These are phyloP conservation scores for Drosophila mimetica DNA, from an alignment of 2,888 invertebrate genomes.

Conservation along the genomic window DNA sequence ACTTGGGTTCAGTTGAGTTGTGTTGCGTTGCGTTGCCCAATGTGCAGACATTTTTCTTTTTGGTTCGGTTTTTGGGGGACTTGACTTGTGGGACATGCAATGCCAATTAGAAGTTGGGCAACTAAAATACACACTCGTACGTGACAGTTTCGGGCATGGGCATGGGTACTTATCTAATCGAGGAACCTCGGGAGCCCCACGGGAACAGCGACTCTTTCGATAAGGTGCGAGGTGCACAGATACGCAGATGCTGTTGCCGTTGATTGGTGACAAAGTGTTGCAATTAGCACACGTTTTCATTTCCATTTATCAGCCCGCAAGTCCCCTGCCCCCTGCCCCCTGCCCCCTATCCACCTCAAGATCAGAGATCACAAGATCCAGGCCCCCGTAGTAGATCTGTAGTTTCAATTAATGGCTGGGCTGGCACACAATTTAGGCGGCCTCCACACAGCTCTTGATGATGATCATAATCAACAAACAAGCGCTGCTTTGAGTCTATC, in stretches of 20 bases:
- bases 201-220: constrained; percentile 7
- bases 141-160: constrained; percentile 37
- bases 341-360: constrained; percentile 15
- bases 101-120: constrained; percentile 73
- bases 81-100: constrained; percentile 58
- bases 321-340: neutral
- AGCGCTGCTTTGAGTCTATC: constrained; percentile 8
- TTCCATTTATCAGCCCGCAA: neutral
- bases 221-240: constrained; percentile 28
- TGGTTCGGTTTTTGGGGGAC: constrained; percentile 2
- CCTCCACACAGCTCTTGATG: constrained; percentile 29
- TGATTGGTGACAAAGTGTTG: constrained; percentile 69
- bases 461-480: constrained; percentile 45
- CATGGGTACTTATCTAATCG: constrained; percentile 61
- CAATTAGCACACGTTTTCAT: constrained; percentile 67
- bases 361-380: constrained; percentile 50
- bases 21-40: constrained; percentile 21
- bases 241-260: constrained; percentile 32
- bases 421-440: constrained; percentile 30
- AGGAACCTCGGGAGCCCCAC: constrained; percentile 10
- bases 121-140: constrained; percentile 17
- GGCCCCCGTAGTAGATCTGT: constrained; percentile 18
- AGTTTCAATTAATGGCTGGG: constrained; percentile 49
- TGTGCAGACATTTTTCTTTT: constrained; percentile 33
- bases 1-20: neutral